These are phyloP conservation scores for Enteromius mattozi DNA, from an alignment of 2,797 vertebrate genomes.

Conservation along the genomic window DNA sequence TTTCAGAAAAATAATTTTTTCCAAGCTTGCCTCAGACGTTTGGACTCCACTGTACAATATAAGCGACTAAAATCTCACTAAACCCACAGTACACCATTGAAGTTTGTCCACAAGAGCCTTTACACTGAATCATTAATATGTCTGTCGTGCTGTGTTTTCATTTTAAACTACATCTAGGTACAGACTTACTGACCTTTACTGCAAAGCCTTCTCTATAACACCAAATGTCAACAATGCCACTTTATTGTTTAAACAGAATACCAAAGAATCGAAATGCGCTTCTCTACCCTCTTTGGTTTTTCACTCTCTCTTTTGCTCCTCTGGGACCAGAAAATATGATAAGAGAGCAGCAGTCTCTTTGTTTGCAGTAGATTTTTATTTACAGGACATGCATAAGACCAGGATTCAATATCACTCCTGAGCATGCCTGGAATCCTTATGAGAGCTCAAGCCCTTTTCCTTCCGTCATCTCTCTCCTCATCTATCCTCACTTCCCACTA, in stretches of 20 bases:
- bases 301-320: conserved; percentile 23
- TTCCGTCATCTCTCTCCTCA: conserved; percentile 25
- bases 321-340: conserved; percentile 60
- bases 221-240: conserved; percentile 40
- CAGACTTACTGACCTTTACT: conserved; percentile 55
- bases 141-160: conserved; percentile 50
- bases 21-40: neutral
- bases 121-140: conserved; percentile 48
- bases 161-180: conserved; percentile 54
- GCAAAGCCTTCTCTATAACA: conserved; percentile 46
- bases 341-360: conserved; percentile 51
- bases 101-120: conserved; percentile 39
- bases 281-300: conserved; percentile 24
- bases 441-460: conserved; percentile 53
- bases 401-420: conserved; percentile 63
- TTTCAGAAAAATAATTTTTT: neutral
- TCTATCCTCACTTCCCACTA: conserved; percentile 24
- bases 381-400: conserved; percentile 63
- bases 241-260: conserved; percentile 57
- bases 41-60: conserved; percentile 23
- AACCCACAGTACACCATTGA: neutral
- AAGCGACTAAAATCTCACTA: conserved; percentile 54
- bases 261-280: conserved; percentile 33
- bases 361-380: conserved; percentile 63
- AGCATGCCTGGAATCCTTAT: conserved; percentile 76